Percentiles rank a stretch among this genome's conserved stretches.
Conservation (phyloP, 1,140 invertebrate species). For the Ectropis grisescens region DNA sequence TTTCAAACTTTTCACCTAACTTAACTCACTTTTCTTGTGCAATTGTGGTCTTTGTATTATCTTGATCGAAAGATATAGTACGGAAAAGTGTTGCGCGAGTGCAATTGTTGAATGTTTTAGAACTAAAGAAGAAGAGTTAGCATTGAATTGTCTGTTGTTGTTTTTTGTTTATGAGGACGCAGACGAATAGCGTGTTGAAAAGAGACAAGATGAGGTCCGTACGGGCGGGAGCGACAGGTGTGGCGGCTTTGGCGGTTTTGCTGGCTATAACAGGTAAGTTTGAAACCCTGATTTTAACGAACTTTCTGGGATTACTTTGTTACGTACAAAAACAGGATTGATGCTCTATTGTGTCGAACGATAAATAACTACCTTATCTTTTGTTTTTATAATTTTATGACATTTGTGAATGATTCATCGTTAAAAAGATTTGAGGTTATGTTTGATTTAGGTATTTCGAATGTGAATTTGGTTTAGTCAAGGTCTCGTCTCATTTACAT, state of each 20-base stretch:
- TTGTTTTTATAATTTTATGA: no score
- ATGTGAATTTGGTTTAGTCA: no score
- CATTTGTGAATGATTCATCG: no score
- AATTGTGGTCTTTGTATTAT: conserved; percentile 42
- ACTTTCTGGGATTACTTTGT: no score
- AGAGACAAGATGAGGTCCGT: conserved; percentile 58
- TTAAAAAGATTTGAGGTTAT: no score
- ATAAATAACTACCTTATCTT: no score
- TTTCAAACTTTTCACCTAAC: conserved; percentile 23
- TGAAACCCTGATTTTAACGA: conserved; percentile 9
- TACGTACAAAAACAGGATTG: no score
- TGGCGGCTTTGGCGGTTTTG: conserved; percentile 49
- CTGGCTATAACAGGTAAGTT: conserved; percentile 61
- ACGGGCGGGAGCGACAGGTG: conserved; percentile 56
- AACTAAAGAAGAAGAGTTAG: conserved; percentile 36
- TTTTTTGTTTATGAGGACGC: conserved; percentile 42
- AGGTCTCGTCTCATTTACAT: no score
- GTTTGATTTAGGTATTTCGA: no score
- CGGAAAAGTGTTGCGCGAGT: conserved; percentile 48
- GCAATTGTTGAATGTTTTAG: conserved; percentile 52
- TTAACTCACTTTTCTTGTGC: conserved; percentile 36
- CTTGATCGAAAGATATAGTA: conserved; percentile 36
- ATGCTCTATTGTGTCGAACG: no score
- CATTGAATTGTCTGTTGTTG: conserved; percentile 48
- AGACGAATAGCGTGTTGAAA: conserved; percentile 41